These are phyloP conservation scores for Phocides pigmalion DNA, from an alignment of 1,140 invertebrate species.

Conservation along the genomic window DNA sequence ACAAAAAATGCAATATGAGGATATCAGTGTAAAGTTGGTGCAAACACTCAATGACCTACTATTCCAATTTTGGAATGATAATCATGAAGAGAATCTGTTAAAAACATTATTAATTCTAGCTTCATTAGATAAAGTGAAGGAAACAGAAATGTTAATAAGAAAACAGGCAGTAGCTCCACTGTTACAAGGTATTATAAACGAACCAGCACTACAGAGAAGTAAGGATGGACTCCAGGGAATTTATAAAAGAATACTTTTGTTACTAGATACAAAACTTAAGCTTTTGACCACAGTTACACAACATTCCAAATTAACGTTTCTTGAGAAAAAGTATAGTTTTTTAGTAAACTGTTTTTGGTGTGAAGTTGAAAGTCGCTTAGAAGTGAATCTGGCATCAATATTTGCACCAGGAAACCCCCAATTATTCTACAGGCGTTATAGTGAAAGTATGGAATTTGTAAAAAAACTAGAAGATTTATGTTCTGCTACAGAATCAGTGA, in stretches of 20 bases:
- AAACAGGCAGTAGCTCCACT: conserved; percentile 89
- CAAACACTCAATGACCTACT: conserved; percentile 86
- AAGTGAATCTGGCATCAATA: conserved; percentile 90
- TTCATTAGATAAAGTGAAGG: conserved; percentile 87
- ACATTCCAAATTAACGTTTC: conserved; percentile 84
- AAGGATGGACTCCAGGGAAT: conserved; percentile 90
- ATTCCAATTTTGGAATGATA: conserved; percentile 84
- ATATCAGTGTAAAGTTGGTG: conserved; percentile 84
- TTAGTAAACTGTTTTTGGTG: conserved; percentile 95
- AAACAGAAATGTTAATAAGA: conserved; percentile 89
- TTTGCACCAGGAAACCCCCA: conserved; percentile 96
- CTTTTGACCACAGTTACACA: conserved; percentile 85
- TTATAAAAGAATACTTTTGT: conserved; percentile 89
- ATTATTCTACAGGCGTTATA: conserved; percentile 93
- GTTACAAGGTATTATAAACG: conserved; percentile 90
- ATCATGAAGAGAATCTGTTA: conserved; percentile 83
- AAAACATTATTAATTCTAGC: conserved; percentile 88
- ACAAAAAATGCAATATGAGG: conserved; percentile 78
- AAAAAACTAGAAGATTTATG: conserved; percentile 89
- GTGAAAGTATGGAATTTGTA: conserved; percentile 91
- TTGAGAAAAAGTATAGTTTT: conserved; percentile 92
- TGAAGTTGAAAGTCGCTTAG: conserved; percentile 91
- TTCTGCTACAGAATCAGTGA: conserved; percentile 81
- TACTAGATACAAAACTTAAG: conserved; percentile 88
- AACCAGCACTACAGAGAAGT: conserved; percentile 88